These are phyloP conservation scores for Gasterosteus aculeatus DNA, from an alignment of 2,113 vertebrate genomes.

Conservation along the genomic window DNA sequence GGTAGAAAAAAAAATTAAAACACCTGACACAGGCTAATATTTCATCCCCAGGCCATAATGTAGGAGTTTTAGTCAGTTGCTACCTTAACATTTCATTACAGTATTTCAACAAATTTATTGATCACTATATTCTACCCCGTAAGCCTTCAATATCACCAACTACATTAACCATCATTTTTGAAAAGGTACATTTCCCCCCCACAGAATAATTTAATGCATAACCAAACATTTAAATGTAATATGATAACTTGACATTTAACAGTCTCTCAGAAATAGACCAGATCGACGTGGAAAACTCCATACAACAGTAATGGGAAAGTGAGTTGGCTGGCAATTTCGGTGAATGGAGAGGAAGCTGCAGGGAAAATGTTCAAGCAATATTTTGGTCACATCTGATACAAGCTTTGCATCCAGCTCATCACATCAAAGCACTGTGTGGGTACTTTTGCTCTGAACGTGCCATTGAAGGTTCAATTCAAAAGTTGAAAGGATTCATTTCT, in stretches of 20 bases:
- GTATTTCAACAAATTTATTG: neutral
- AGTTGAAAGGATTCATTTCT: neutral
- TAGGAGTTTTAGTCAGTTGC: slow-evolving; percentile 5
- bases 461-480: neutral
- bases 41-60: neutral
- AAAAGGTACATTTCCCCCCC: neutral
- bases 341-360: neutral
- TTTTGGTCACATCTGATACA: slow-evolving; percentile 62
- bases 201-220: slow-evolving; percentile 29
- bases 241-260: neutral
- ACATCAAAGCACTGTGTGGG: neutral
- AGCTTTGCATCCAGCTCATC: neutral
- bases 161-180: neutral
- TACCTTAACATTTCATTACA: neutral
- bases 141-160: neutral
- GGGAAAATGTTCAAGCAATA: slow-evolving; percentile 21
- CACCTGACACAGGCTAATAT: slow-evolving; percentile 7
- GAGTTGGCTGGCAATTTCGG: neutral
- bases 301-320: neutral
- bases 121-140: neutral
- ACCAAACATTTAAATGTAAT: slow-evolving; percentile 32
- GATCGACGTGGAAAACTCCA: neutral
- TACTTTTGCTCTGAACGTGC: neutral
- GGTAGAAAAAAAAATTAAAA: neutral
- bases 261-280: neutral